phyloP scores from a whole-genome alignment of 2,113 vertebrate species.

The Stegostoma tigrinum region DNA sequence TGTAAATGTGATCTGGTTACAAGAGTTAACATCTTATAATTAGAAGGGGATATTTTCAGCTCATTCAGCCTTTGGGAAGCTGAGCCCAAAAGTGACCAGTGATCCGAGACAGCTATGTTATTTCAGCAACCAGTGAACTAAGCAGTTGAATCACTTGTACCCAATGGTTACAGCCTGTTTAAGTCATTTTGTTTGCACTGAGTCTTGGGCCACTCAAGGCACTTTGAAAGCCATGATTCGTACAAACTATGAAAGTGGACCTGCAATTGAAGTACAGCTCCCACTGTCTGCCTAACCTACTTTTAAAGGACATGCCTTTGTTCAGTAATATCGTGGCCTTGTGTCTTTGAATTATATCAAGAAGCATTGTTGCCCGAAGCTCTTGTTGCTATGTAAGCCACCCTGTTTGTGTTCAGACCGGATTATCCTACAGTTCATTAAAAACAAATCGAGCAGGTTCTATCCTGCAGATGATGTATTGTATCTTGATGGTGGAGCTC shows the following conservation, averaged over 20 bases:
- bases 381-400: not conserved
- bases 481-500: not conserved
- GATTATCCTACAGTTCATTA: not conserved
- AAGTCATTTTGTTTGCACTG: not conserved
- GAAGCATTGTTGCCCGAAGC: not conserved
- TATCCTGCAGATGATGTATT: not conserved
- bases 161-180: not conserved
- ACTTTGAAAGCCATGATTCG: not conserved
- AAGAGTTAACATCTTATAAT: not conserved
- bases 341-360: not conserved
- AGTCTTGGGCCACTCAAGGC: not conserved
- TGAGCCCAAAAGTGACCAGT: not conserved
- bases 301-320: not conserved
- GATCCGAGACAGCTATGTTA: not conserved
- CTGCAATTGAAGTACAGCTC: not conserved
- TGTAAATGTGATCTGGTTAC: not conserved
- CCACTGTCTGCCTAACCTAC: not conserved
- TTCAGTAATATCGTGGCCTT: not conserved
- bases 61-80: not conserved
- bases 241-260: not conserved
- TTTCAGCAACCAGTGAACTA: not conserved
- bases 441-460: not conserved
- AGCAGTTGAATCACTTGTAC: not conserved
- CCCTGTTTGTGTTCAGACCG: not conserved
- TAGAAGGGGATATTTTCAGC: not conserved